Conservation (phyloP, 1,140 invertebrate genomes). For the Drosophila equinoxialis region DNA sequence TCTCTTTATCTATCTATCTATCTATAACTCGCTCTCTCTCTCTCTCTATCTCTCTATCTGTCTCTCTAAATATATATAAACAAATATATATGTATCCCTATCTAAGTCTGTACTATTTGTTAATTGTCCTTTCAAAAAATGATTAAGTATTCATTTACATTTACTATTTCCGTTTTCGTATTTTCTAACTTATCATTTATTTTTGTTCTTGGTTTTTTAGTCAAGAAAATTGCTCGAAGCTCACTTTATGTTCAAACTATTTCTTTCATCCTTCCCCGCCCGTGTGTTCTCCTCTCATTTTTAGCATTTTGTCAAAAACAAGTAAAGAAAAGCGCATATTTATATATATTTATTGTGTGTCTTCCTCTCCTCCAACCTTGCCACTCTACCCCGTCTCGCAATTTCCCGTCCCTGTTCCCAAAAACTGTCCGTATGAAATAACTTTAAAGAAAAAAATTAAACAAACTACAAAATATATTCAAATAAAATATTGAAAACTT, state of each 20-base stretch:
- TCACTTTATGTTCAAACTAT: constrained; percentile 46
- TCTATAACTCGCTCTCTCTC: constrained; percentile 23
- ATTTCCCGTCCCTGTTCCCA: neutral
- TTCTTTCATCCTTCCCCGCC: neutral
- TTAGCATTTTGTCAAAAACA: constrained; percentile 67
- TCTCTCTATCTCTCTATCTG: constrained; percentile 32
- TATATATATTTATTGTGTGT: constrained; percentile 20
- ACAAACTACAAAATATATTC: constrained; percentile 2
- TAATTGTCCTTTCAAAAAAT: constrained; percentile 35
- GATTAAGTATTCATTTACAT: constrained; percentile 30
- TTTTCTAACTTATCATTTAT: no score
- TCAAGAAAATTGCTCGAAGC: constrained; percentile 50
- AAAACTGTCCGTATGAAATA: neutral
- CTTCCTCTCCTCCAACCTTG: neutral
- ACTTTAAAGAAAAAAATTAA: neutral
- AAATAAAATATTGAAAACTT: constrained; percentile 19
- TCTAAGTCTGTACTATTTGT: constrained; percentile 39
- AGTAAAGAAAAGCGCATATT: constrained; percentile 43
- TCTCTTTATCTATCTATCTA: constrained; percentile 18
- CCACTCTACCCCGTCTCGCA: neutral
- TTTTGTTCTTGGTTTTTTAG: neutral
- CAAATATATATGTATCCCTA: constrained; percentile 42
- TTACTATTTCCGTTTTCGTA: neutral
- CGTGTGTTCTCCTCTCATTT: constrained; percentile 20
- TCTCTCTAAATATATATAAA: constrained; percentile 29